Conservation (phyloP, 2,113 vertebrate species). For the Nerophis lumbriciformis region DNA sequence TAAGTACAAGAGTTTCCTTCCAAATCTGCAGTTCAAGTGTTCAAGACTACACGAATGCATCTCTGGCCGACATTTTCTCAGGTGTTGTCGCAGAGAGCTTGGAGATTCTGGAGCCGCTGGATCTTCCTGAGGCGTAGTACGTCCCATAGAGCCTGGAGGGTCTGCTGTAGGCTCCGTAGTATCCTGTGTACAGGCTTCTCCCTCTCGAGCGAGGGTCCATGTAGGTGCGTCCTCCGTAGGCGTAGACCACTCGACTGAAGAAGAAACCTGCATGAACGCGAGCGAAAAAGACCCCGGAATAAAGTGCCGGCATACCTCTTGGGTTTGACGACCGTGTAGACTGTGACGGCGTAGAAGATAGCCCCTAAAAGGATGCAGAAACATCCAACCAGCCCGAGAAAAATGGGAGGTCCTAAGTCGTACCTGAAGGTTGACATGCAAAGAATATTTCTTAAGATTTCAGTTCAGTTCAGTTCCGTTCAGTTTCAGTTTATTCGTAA, state of each 20-base stretch:
- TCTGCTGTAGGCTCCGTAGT: slow-evolving; percentile 39
- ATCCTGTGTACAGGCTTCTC: slow-evolving; percentile 41
- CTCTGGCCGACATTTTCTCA: slow-evolving; percentile 51
- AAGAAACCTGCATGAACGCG: neutral
- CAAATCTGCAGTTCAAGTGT: neutral
- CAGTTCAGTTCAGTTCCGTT: no score
- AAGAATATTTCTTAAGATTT: neutral
- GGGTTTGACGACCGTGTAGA: slow-evolving; percentile 41
- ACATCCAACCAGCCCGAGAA: slow-evolving; percentile 67
- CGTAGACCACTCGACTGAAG: slow-evolving; percentile 26
- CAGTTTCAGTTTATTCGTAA: no score
- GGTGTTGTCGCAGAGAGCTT: slow-evolving; percentile 43
- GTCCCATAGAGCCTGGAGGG: slow-evolving; percentile 37
- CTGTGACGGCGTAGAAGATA: slow-evolving; percentile 61
- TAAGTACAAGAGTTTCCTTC: no score
- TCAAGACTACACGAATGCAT: slow-evolving; percentile 62
- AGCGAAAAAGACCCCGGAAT: neutral
- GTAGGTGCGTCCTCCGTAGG: slow-evolving; percentile 31
- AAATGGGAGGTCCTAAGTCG: slow-evolving; percentile 66
- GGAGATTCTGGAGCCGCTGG: slow-evolving; percentile 46
- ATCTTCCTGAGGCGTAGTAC: slow-evolving; percentile 31
- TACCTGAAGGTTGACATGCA: slow-evolving; percentile 51
- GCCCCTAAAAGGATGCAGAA: slow-evolving; percentile 62
- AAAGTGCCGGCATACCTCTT: slow-evolving; percentile 50
- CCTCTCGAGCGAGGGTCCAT: slow-evolving; percentile 31